These are phyloP conservation scores for Ailuropoda melanoleuca DNA, from an alignment of 2,113 vertebrate species.

Conservation along the genomic window DNA sequence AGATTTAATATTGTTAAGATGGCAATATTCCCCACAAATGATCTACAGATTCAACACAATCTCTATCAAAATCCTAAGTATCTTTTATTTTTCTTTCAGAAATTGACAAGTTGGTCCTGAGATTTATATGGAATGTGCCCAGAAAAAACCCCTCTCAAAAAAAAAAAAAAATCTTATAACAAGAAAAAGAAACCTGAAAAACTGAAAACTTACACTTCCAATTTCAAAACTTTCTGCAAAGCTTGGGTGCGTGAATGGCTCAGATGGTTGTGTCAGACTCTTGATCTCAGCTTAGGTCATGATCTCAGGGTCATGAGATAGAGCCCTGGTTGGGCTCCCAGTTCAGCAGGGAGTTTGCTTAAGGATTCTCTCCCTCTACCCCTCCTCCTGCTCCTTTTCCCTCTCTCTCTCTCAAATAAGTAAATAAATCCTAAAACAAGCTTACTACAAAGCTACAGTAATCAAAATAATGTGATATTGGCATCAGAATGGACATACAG, in stretches of 20 bases:
- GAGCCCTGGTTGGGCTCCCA: background rate
- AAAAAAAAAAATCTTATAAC: no score
- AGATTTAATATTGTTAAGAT: background rate
- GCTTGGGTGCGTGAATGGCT: background rate
- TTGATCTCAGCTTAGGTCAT: background rate
- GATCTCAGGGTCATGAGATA: background rate
- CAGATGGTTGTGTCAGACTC: background rate
- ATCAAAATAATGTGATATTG: background rate
- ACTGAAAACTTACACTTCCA: background rate
- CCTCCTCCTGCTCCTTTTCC: background rate
- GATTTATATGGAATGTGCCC: background rate
- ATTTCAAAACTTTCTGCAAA: background rate
- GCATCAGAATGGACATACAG: background rate
- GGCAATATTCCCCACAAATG: background rate
- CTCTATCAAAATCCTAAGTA: background rate
- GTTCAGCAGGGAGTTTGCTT: background rate
- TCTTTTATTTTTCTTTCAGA: background rate
- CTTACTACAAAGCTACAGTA: background rate
- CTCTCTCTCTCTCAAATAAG: background rate
- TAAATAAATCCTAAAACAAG: background rate
- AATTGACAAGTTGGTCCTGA: background rate
- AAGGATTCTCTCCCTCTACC: background rate
- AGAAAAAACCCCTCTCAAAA: background rate
- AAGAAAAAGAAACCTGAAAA: background rate
- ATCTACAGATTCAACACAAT: background rate